A percentile compares a stretch with the other conserved stretches of the same genome.
These are phyloP conservation scores for Chloropsis cyanopogon DNA, from an alignment of 2,113 vertebrate genomes.

Conservation along the genomic window DNA sequence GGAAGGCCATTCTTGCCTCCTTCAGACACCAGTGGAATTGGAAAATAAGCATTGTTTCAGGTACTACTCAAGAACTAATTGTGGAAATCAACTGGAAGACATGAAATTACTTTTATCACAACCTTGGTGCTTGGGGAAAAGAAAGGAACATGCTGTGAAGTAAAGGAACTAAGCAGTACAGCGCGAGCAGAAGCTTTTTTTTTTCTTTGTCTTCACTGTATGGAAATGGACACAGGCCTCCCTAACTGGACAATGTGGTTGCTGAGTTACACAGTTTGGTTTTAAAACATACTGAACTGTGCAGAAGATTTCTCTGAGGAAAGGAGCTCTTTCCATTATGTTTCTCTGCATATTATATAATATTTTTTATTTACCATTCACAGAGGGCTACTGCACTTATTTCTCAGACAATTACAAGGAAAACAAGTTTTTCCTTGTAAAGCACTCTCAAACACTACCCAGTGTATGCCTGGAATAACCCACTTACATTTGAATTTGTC, in stretches of 20 bases:
- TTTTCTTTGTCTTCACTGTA: neutral
- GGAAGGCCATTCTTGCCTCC: constrained; percentile 72
- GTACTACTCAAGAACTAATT: constrained; percentile 40
- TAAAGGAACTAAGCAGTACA: neutral
- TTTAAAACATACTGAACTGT: neutral
- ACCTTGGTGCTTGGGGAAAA: neutral
- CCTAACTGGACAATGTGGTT: neutral
- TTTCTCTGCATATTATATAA: neutral
- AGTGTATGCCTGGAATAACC: neutral
- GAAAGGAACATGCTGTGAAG: neutral
- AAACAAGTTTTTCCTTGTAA: neutral
- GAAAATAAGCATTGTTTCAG: constrained; percentile 73
- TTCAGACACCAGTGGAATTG: constrained; percentile 79
- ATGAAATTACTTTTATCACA: neutral
- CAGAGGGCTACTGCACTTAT: neutral
- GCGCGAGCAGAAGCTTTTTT: neutral
- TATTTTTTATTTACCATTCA: constrained; percentile 26
- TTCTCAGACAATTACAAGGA: constrained; percentile 2
- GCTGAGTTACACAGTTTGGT: neutral
- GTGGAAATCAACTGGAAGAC: neutral
- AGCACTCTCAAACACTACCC: neutral
- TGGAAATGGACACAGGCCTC: neutral
- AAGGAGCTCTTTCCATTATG: neutral
- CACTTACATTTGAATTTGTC: neutral
- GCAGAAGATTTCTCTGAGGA: neutral